Percentiles rank a stretch among this genome's conserved stretches.
These are phyloP conservation scores for Phrynosoma platyrhinos DNA, from an alignment of 2,113 vertebrate genomes.

Conservation along the genomic window DNA sequence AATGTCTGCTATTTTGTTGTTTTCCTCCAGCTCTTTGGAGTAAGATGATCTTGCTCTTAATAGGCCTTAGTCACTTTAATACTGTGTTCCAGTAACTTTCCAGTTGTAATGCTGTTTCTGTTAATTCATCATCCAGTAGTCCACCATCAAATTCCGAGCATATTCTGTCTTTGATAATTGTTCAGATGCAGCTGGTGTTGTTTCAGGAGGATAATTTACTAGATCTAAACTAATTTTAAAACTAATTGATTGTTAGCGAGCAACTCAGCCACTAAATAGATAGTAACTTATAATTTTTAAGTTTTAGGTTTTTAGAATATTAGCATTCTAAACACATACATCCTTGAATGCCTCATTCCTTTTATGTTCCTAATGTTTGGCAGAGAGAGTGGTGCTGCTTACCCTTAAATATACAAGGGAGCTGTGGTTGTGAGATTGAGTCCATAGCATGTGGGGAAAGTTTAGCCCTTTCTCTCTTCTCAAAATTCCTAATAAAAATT, in stretches of 20 bases:
- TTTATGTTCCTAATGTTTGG: no score
- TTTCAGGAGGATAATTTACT: no score
- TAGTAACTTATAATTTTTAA: no score
- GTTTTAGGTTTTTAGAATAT: no score
- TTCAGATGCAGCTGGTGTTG: no score
- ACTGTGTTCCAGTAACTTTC: background rate
- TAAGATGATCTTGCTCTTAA: background rate
- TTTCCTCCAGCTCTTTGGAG: background rate
- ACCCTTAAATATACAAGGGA: background rate
- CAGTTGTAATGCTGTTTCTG: background rate
- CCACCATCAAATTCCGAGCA: background rate
- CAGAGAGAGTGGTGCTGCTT: no score
- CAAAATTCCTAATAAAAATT: background rate
- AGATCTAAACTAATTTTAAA: no score
- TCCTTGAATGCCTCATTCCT: no score
- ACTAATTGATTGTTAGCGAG: no score
- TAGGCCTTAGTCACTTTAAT: background rate
- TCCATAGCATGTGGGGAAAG: background rate
- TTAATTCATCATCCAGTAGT: conserved; percentile 1
- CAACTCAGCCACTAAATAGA: no score
- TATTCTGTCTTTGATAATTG: background rate
- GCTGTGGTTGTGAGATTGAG: background rate
- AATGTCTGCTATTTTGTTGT: background rate
- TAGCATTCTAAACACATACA: no score
- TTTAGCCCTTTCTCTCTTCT: background rate